Evolutionary conservation across 2,888 invertebrate species (phyloP).

Genomic region (Netelia inedita): DNA sequence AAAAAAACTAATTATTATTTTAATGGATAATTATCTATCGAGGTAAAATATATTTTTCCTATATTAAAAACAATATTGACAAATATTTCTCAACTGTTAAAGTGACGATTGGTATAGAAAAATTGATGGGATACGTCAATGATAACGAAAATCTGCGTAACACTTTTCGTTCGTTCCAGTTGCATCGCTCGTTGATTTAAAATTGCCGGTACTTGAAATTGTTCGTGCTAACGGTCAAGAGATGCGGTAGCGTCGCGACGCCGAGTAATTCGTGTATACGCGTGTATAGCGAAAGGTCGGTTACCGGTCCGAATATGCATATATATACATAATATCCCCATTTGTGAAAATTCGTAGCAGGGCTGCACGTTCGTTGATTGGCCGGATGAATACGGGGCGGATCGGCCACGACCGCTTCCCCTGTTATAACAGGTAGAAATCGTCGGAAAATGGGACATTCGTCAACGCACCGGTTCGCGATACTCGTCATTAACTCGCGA

Average conservation of each 20-base stretch:
- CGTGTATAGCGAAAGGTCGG: background rate
- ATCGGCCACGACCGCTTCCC: background rate
- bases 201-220: constrained; percentile 36
- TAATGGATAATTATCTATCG: too few species aligned
- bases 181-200: constrained; percentile 48
- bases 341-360: constrained; percentile 15
- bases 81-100: background rate
- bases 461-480: constrained; percentile 25
- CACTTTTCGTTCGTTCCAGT: constrained; percentile 44
- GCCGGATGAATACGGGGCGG: constrained; percentile 29
- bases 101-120: background rate
- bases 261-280: background rate
- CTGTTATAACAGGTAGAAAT: constrained; percentile 43
- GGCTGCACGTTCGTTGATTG: constrained; percentile 29
- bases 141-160: constrained; percentile 29
- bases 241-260: background rate
- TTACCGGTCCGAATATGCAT: constrained; percentile 10
- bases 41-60: too few species aligned
- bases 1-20: too few species aligned
- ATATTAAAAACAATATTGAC: too few species aligned
- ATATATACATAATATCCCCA: background rate
- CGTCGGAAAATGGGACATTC: constrained; percentile 51
- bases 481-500: constrained; percentile 38
- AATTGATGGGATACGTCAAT: background rate
- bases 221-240: constrained; percentile 12